phyloP scores from a whole-genome alignment of 1,140 invertebrate genomes.

The Pantala flavescens region DNA sequence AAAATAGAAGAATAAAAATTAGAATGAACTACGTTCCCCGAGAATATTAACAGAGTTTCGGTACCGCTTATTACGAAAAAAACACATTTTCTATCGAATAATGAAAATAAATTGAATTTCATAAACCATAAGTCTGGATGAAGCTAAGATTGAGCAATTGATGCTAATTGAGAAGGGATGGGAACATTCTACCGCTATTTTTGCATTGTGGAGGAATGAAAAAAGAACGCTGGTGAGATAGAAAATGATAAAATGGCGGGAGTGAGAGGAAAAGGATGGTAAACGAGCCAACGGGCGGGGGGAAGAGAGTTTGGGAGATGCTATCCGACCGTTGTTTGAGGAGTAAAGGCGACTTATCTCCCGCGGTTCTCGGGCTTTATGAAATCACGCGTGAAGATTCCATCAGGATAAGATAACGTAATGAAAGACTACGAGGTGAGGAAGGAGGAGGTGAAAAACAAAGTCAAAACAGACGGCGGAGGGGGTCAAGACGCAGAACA shows the following conservation, averaged over 20 bases:
- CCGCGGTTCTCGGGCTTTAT: not conserved
- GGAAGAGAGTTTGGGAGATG: not conserved
- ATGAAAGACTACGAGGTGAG: not conserved
- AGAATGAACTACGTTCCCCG: no score
- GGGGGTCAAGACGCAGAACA: not conserved
- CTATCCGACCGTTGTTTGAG: not conserved
- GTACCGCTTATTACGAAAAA: no score
- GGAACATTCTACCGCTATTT: no score
- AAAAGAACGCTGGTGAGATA: not conserved
- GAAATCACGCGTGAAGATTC: conserved; percentile 5
- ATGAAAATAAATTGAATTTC: no score
- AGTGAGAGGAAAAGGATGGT: not conserved
- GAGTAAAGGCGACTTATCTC: not conserved
- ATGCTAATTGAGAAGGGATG: no score
- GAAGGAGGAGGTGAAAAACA: not conserved
- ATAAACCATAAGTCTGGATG: no score
- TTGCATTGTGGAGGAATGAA: no score
- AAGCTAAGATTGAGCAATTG: no score
- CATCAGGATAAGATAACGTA: not conserved
- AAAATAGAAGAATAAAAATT: no score
- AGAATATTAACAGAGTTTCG: no score
- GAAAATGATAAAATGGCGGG: not conserved
- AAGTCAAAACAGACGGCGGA: not conserved
- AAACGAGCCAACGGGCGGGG: not conserved
- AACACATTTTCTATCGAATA: no score